Percentiles rank a stretch among this genome's conserved stretches.
phyloP scores from a whole-genome alignment of 1,140 invertebrate genomes.

The Drosophila yakuba region DNA sequence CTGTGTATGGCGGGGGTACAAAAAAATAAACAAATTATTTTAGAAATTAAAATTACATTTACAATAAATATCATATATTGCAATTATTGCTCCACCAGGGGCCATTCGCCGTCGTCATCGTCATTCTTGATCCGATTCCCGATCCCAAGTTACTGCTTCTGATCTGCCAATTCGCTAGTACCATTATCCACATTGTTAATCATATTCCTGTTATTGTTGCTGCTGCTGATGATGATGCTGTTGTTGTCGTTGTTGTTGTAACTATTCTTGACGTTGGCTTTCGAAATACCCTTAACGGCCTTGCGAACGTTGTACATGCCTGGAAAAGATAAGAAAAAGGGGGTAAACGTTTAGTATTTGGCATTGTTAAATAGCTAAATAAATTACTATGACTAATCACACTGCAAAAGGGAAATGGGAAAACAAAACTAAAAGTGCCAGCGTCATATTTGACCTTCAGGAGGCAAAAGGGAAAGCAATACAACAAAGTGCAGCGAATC shows the following conservation, averaged over 20 bases:
- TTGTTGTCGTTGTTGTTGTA: not conserved
- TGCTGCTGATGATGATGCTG: slow-evolving; percentile 7
- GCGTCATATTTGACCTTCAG: slow-evolving; percentile 61
- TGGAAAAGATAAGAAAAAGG: slow-evolving; percentile 37
- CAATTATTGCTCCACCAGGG: slow-evolving; percentile 47
- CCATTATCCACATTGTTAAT: slow-evolving; percentile 44
- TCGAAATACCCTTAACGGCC: slow-evolving; percentile 37
- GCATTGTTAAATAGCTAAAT: not conserved
- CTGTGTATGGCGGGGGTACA: slow-evolving; percentile 23
- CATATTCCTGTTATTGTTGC: slow-evolving; percentile 21
- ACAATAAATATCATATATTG: slow-evolving; percentile 77
- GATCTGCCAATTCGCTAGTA: slow-evolving; percentile 47
- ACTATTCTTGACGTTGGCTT: slow-evolving; percentile 16
- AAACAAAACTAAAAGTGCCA: slow-evolving; percentile 60
- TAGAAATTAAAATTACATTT: slow-evolving; percentile 60
- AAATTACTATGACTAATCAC: slow-evolving; percentile 35
- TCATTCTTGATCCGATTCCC: not conserved
- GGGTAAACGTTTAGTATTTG: slow-evolving; percentile 1
- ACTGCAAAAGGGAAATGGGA: slow-evolving; percentile 9
- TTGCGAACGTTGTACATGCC: slow-evolving; percentile 43
- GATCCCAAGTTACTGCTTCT: slow-evolving; percentile 24
- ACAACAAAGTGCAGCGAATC: slow-evolving; percentile 24
- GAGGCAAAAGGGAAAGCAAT: slow-evolving; percentile 64
- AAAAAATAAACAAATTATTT: slow-evolving; percentile 70
- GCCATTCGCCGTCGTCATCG: slow-evolving; percentile 2